Conservation (phyloP, 2,888 invertebrate species). For the Allacma fusca region DNA sequence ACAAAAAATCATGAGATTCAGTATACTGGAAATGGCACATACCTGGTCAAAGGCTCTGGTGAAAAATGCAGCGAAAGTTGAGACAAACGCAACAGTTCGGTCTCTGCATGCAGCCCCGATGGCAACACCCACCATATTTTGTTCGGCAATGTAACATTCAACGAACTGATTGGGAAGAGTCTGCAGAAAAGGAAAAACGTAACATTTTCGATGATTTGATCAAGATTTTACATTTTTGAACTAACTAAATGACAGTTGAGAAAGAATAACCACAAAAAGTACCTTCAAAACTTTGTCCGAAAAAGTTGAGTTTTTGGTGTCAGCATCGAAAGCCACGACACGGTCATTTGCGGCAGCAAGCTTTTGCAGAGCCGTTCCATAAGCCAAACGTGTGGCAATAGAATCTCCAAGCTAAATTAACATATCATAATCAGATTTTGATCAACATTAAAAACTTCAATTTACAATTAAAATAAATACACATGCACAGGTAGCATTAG, state of each 20-base stretch:
- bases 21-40: background rate
- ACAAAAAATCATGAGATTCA: background rate
- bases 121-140: conserved; percentile 95
- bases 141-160: conserved; percentile 99
- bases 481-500: no score
- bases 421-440: background rate
- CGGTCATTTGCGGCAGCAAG: conserved; percentile 74
- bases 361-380: conserved; percentile 93
- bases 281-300: conserved; percentile 87
- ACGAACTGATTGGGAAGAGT: conserved; percentile 77
- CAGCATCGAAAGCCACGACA: conserved; percentile 94
- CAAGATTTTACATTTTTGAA: no score
- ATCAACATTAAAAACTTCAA: no score
- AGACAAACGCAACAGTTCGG: conserved; percentile 91
- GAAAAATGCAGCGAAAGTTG: conserved; percentile 98
- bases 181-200: conserved; percentile 54
- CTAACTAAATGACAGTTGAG: no score
- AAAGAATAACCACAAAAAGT: background rate
- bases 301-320: conserved; percentile 98
- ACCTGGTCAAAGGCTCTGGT: conserved; percentile 96
- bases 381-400: conserved; percentile 91
- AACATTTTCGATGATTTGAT: background rate
- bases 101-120: conserved; percentile 93
- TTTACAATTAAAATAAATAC: no score
- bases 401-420: conserved; percentile 69